Evolutionary conservation across 2,797 vertebrate genomes (phyloP), one percentile per base, ranked within the genome.

Genomic region (Notolepis coatsorum): DNA sequence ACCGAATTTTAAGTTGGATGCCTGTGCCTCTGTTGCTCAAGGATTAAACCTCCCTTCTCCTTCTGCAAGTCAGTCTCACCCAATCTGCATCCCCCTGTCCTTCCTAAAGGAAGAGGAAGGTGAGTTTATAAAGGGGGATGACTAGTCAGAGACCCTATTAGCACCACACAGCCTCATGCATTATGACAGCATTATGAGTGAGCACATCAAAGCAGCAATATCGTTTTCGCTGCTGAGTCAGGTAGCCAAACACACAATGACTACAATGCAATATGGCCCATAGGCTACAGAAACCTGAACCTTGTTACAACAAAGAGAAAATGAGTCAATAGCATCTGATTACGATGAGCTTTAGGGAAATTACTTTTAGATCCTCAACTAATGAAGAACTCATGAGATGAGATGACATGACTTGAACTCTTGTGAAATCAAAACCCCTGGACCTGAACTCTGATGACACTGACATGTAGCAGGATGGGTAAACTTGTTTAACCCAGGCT

Each of bases 191-290:
- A 55, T 47, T 12, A 59, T 79, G 79, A 84, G 42, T 74, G 60
- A 79, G 72, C 76, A 57, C 48, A 86, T 85, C 78, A 84, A 84
- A 86, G 81, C 33, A n/a, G 38, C 35, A 38, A 77, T 83, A 85
- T 88, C 71, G 64, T 73, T 56, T 85, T 85, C 81, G 64, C 17
- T 5, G 38, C 27, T 31, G 65, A 82, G 67, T 82, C 61, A 7
- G 33, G 49, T 7, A 39, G n/a, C 61, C 48, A 35, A 51, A 63
- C 27, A 2, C 47, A 88, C 68, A 85, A 84, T 72, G 67, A 68
- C 15, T 0, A 9, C 10, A 20, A 64, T 6, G 25, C 53, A 50
- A 24, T 7, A 38, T 27, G 56, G 50, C 86, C n/a, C 73, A 75
- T 46, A 66, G 84, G 87, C 48, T 15, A 68, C 56, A 57, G 86